Evolutionary conservation across 2,797 vertebrate genomes (phyloP).

Genomic region (Pelochelys cantorii): DNA sequence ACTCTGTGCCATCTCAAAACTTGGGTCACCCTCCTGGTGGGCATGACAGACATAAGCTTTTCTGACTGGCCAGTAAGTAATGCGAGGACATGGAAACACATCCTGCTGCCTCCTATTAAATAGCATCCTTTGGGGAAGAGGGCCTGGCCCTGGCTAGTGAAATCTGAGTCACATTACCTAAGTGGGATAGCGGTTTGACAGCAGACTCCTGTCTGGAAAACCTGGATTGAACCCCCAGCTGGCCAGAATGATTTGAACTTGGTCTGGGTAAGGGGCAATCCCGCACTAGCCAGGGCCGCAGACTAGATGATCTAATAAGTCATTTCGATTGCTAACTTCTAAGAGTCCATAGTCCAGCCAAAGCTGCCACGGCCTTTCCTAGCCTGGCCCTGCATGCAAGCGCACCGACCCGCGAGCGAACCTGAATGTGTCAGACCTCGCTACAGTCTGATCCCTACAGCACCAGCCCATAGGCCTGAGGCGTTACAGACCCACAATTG

Average conservation of each 20-base stretch:
- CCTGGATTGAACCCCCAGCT: accelerated
- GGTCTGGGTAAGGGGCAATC: accelerated
- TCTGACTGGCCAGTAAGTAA: constrained; percentile 50
- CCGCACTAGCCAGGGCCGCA: neutral
- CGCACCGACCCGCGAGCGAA: accelerated
- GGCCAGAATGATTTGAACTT: accelerated
- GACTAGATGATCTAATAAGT: neutral
- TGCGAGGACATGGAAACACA: neutral
- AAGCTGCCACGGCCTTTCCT: neutral
- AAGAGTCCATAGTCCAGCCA: neutral
- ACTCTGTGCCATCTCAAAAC: accelerated
- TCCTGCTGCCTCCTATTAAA: neutral
- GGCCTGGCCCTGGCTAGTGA: neutral
- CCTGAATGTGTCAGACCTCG: accelerated
- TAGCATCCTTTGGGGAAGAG: neutral
- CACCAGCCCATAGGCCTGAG: accelerated
- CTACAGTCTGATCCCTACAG: accelerated
- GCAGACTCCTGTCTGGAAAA: neutral
- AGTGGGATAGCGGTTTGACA: neutral
- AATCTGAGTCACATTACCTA: neutral
- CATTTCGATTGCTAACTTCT: neutral
- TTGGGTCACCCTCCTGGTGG: constrained; percentile 26
- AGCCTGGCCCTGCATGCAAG: neutral
- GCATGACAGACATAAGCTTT: constrained; percentile 45
- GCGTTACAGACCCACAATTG: neutral